These are phyloP conservation scores for Planococcus citri DNA, from an alignment of 1,140 invertebrate species.

Conservation along the genomic window DNA sequence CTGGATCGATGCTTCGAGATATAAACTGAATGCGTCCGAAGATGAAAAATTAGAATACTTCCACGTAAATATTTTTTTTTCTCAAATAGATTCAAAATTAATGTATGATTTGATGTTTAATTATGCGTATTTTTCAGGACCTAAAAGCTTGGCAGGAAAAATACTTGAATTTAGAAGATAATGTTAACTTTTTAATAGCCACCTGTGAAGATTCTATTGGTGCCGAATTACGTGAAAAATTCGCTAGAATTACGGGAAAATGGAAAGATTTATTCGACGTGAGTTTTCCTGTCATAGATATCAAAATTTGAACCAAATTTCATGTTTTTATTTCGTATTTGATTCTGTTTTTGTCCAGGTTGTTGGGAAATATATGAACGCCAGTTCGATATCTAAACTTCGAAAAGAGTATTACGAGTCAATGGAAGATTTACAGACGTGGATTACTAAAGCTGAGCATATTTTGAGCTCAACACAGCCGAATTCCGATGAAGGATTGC, in stretches of 20 bases:
- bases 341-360: constrained; percentile 32
- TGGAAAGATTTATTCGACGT: constrained; percentile 71
- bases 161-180: constrained; percentile 65
- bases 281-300: constrained; percentile 23
- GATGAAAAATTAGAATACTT: constrained; percentile 73
- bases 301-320: neutral
- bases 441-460: constrained; percentile 64
- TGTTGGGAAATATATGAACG: constrained; percentile 73
- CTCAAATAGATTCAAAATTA: neutral
- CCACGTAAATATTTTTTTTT: constrained; percentile 31
- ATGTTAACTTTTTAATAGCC: constrained; percentile 75
- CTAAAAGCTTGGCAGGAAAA: constrained; percentile 81
- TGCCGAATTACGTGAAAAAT: constrained; percentile 58
- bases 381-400: constrained; percentile 70
- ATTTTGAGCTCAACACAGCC: constrained; percentile 49
- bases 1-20: constrained; percentile 69
- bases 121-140: constrained; percentile 53
- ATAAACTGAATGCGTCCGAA: constrained; percentile 59
- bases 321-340: neutral
- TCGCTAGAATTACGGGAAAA: constrained; percentile 51
- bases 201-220: constrained; percentile 71
- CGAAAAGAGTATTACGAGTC: constrained; percentile 66
- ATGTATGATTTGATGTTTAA: neutral
- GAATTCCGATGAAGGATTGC: constrained; percentile 61
- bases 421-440: constrained; percentile 58